Base-by-base conservation (phyloP, 1,140 invertebrate genomes). In the Adelges cooleyi region DNA sequence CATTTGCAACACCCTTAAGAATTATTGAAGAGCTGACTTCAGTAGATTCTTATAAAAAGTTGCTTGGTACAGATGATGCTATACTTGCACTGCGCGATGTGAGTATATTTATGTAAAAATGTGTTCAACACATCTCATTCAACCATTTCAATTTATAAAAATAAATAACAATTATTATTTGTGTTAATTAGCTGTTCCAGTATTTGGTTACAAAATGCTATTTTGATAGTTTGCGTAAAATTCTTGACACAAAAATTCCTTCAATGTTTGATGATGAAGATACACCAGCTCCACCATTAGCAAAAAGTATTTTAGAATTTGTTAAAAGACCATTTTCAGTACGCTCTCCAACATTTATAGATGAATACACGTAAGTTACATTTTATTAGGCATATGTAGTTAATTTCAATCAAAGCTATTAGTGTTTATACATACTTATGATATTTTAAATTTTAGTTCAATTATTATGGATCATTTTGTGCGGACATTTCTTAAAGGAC, bases 1-100 rank as follows among this genome's bases (percentile, higher is more conserved):
- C 83, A 3, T 76, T 87, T 70, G 85, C 87, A n/a, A 82, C 88
- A 65, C 86, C 87, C 1, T 75, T 90, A 38, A 77, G 88, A 71
- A 84, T 87, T 73, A 72, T 90, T 70, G 87, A 90, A 74, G 80
- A 86, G n/a, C 89, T 87, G 68, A 88, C 86, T 36, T 80, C 79
- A 53, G 72, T 76, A 9, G 75, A 81, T 15, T 75, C 78, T 5
- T 77, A 78, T 5, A 78, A 80, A 67, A 71, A 75, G 17, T 73
- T 77, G 42, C 72, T 81, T 59, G 72, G 69, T 23, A 46, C 54
- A 10, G 67, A 67, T 68, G 76, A 76, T 69, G 72, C 50, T 71
- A 77, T 77, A 48, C n/a, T 68, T 42, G 52, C 49, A 23, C 15
- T 53, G 11, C 25, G 56, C 15, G 42, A 56, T 20, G 40, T 51